phyloP scores from a whole-genome alignment of 2,797 vertebrate genomes.

The Champsocephalus esox region DNA sequence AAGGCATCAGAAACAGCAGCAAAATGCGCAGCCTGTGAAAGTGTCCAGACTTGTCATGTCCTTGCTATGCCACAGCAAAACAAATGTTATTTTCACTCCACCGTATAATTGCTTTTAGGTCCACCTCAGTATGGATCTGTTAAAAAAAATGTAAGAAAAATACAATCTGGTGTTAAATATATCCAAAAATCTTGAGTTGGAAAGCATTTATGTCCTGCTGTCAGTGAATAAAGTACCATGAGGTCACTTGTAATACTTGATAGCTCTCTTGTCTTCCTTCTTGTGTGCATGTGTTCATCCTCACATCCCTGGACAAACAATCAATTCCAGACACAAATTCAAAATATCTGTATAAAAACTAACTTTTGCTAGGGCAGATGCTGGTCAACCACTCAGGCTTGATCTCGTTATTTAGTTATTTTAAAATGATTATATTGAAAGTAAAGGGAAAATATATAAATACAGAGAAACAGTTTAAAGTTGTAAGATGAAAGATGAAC shows the following conservation, averaged over 20 bases:
- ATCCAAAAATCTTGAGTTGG: slow-evolving; percentile 61
- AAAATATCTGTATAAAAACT: not conserved
- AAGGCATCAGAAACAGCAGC: slow-evolving; percentile 29
- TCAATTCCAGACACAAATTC: slow-evolving; percentile 3
- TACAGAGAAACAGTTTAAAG: not conserved
- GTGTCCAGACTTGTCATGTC: slow-evolving; percentile 24
- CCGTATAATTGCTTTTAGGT: slow-evolving; percentile 52
- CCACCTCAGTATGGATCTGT: slow-evolving; percentile 45
- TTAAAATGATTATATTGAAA: not conserved
- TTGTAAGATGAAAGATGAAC: no score
- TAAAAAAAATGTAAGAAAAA: slow-evolving; percentile 48
- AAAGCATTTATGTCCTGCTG: slow-evolving; percentile 61
- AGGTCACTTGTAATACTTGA: slow-evolving; percentile 57
- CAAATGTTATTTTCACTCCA: slow-evolving; percentile 19
- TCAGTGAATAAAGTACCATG: slow-evolving; percentile 73
- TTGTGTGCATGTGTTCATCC: not conserved
- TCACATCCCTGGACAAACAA: slow-evolving; percentile 8
- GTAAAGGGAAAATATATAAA: not conserved
- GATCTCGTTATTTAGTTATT: not conserved
- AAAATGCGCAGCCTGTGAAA: slow-evolving; percentile 33
- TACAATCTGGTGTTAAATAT: slow-evolving; percentile 67
- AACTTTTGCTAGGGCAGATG: not conserved
- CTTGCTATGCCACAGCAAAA: slow-evolving; percentile 29
- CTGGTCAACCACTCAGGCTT: not conserved
- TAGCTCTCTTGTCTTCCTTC: slow-evolving; percentile 34